A percentile compares a stretch with the other conserved stretches of the same genome.
Conservation (phyloP, 2,797 vertebrate genomes). For the Liparis tanakae region DNA sequence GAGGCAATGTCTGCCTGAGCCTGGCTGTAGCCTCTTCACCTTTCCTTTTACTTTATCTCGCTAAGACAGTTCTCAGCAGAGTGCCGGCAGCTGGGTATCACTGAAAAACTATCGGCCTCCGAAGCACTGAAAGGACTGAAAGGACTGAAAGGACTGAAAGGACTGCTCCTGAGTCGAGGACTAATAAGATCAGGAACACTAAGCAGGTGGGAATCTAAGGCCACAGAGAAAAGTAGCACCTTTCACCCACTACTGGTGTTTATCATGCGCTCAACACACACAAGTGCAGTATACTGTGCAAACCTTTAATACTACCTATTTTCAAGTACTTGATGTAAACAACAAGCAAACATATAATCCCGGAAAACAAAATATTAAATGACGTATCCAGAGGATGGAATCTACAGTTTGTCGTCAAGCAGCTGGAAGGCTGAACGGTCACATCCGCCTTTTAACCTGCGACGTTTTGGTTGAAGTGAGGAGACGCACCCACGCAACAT, state of each 20-base stretch:
- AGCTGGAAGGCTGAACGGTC: conserved; percentile 42
- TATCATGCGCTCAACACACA: conserved; percentile 60
- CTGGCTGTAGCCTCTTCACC: conserved; percentile 63
- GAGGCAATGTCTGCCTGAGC: conserved; percentile 53
- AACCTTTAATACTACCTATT: conserved; percentile 60
- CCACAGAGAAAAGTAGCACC: conserved; percentile 79
- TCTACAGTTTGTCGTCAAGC: conserved; percentile 65
- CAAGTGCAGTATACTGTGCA: conserved; percentile 60
- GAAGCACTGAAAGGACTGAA: too few species aligned
- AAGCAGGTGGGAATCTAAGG: conserved; percentile 75
- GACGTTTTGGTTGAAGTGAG: conserved; percentile 64
- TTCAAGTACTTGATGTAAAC: conserved; percentile 94
- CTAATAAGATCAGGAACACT: conserved; percentile 56
- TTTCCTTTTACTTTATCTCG: conserved; percentile 57
- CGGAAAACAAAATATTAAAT: conserved; percentile 66
- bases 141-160: conserved; percentile 15
- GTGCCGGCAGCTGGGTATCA: conserved; percentile 34
- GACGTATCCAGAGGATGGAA: conserved; percentile 41
- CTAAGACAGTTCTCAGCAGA: conserved; percentile 57
- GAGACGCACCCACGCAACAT: conserved; percentile 37
- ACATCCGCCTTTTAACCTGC: conserved; percentile 40
- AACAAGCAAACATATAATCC: conserved; percentile 65
- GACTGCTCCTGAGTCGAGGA: conserved; percentile 41
- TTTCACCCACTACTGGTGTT: conserved; percentile 56
- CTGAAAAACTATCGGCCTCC: conserved; percentile 16